A percentile compares a stretch with the other conserved stretches of the same genome.
Evolutionary conservation across 2,797 vertebrate species (phyloP).

Genomic region (Rachycentron canadum): DNA sequence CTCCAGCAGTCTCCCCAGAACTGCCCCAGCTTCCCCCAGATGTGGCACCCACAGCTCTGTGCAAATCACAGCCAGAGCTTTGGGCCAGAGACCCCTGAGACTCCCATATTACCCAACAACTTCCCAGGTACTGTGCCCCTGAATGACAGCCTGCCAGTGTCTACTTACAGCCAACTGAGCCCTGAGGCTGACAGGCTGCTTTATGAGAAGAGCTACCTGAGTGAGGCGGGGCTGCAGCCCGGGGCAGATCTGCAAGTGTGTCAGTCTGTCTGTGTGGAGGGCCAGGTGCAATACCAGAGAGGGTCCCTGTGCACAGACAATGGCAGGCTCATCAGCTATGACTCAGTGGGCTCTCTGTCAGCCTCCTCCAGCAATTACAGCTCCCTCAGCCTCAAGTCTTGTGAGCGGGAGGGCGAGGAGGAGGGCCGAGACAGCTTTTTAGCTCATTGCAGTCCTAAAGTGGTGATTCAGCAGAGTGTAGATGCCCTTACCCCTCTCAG

Average conservation of each 20-base stretch:
- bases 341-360: constrained; percentile 96
- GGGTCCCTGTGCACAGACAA: constrained; percentile 93
- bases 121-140: constrained; percentile 85
- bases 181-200: constrained; percentile 92
- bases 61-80: constrained; percentile 85
- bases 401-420: constrained; percentile 95
- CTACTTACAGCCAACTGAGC: constrained; percentile 91
- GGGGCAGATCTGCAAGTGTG: constrained; percentile 95
- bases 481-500: constrained; percentile 96
- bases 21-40: constrained; percentile 88
- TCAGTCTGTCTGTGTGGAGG: constrained; percentile 92
- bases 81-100: constrained; percentile 87
- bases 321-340: constrained; percentile 96
- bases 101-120: constrained; percentile 87
- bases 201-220: constrained; percentile 94
- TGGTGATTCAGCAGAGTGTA: constrained; percentile 98
- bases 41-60: constrained; percentile 90
- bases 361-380: constrained; percentile 97
- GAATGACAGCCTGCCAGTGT: constrained; percentile 88
- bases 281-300: constrained; percentile 96
- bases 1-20: constrained; percentile 95
- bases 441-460: constrained; percentile 98
- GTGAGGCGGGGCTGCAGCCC: constrained; percentile 88
- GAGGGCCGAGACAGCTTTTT: constrained; percentile 97
- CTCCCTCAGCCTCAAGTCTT: constrained; percentile 96